These are phyloP conservation scores for Anguilla pacifica DNA, from an alignment of 2,797 vertebrate species.

Conservation along the genomic window DNA sequence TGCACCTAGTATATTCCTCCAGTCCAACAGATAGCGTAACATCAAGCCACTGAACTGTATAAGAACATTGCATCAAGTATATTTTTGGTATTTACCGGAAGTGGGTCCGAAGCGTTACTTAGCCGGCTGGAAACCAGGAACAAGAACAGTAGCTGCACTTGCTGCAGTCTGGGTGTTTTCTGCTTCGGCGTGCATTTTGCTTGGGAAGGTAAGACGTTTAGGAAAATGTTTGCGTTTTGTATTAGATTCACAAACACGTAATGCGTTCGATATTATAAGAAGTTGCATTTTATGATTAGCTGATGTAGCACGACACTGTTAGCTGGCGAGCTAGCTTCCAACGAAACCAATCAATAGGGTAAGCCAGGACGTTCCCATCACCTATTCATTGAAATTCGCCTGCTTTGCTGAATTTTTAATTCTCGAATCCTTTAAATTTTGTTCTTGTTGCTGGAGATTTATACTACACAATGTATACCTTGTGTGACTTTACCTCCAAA, in stretches of 20 bases:
- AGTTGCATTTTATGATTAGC: background rate
- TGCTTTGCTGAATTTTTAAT: background rate
- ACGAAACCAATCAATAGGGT: background rate
- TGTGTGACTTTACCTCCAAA: background rate
- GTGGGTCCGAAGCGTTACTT: conserved; percentile 18
- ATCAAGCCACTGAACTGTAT: background rate
- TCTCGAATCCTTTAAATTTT: background rate
- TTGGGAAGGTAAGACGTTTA: conserved; percentile 13
- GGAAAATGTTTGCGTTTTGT: no score
- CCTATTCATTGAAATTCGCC: background rate
- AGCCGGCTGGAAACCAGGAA: conserved; percentile 33
- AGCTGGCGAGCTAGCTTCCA: background rate
- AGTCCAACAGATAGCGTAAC: background rate
- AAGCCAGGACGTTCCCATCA: background rate
- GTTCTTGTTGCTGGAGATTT: background rate
- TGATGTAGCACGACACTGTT: background rate
- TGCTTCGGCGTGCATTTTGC: background rate
- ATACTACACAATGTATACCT: background rate
- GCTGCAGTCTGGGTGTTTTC: background rate
- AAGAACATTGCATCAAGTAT: background rate
- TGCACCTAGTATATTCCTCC: background rate
- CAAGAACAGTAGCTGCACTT: background rate
- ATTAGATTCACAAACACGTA: background rate
- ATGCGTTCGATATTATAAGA: background rate
- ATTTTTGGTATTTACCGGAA: conserved; percentile 5